Percentiles rank a stretch among this genome's conserved stretches.
phyloP scores from a whole-genome alignment of 2,113 vertebrate species.

The Geococcyx californianus region DNA sequence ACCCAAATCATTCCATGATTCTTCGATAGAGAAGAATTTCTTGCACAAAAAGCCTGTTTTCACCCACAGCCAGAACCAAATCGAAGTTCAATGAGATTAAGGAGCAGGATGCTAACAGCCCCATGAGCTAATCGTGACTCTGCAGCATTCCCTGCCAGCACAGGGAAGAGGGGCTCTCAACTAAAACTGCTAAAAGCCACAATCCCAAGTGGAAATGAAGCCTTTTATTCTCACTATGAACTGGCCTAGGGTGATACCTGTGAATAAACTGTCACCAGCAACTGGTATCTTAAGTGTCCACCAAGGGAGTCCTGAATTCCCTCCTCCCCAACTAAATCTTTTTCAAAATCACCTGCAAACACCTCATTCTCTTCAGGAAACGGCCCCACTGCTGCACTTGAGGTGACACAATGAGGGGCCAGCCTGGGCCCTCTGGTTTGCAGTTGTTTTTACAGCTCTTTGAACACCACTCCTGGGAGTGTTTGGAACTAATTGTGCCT shows the following conservation, averaged over 20 bases:
- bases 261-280: not conserved
- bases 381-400: too few species aligned
- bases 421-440: not conserved
- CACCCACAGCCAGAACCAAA: not conserved
- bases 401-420: rapidly evolving
- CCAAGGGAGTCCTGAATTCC: not conserved
- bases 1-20: too few species aligned
- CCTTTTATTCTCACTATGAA: not conserved
- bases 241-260: not conserved
- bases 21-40: too few species aligned
- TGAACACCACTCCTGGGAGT: not conserved
- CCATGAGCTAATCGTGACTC: rapidly evolving
- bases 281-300: not conserved
- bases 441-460: not conserved
- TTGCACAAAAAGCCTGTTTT: not conserved
- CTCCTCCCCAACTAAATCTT: not conserved
- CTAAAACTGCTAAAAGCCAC: rapidly evolving
- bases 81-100: not conserved
- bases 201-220: not conserved
- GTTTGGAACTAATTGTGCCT: not conserved
- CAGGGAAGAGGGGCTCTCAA: not conserved
- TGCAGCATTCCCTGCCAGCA: not conserved
- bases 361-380: not conserved
- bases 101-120: rapidly evolving
- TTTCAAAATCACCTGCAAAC: not conserved